Percentiles rank a stretch among this genome's conserved stretches.
Evolutionary conservation across 1,140 invertebrate species (phyloP).

Genomic region (Nasonia giraulti): DNA sequence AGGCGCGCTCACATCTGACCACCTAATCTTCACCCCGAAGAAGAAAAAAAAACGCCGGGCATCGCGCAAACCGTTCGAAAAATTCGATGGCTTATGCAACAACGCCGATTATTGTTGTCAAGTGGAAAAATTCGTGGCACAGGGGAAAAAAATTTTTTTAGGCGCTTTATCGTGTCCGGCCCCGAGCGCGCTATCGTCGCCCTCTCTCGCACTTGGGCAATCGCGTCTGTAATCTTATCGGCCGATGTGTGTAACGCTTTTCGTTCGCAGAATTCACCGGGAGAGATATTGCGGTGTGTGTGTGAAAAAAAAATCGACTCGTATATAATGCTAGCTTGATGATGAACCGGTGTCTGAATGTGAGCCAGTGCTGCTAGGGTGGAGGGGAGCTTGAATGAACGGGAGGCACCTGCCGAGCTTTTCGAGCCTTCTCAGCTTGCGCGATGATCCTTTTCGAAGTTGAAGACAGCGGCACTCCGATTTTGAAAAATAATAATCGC

Average conservation of each 20-base stretch:
- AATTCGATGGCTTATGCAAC: neutral
- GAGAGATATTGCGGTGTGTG: neutral
- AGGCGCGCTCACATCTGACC: no score
- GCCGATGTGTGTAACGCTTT: neutral
- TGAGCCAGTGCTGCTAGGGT: no score
- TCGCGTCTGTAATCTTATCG: slow-evolving; percentile 8
- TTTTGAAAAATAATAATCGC: neutral
- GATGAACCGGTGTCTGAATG: neutral
- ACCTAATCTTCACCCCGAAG: neutral
- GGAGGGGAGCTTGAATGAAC: no score
- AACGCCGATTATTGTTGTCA: neutral
- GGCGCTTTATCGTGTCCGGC: neutral
- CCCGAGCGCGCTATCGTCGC: neutral
- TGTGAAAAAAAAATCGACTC: neutral
- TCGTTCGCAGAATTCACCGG: neutral
- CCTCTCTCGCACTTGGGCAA: slow-evolving; percentile 1
- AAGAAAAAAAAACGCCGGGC: neutral
- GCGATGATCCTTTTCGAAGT: neutral
- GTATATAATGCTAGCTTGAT: no score
- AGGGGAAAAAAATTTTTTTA: neutral
- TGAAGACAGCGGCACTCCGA: neutral
- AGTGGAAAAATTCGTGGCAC: slow-evolving; percentile 6
- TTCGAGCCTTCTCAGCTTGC: neutral
- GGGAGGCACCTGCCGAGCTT: neutral
- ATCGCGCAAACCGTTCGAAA: neutral